Base-by-base conservation (phyloP, 92 coral and sea anemone genomes). In the Muricea muricata region DNA sequence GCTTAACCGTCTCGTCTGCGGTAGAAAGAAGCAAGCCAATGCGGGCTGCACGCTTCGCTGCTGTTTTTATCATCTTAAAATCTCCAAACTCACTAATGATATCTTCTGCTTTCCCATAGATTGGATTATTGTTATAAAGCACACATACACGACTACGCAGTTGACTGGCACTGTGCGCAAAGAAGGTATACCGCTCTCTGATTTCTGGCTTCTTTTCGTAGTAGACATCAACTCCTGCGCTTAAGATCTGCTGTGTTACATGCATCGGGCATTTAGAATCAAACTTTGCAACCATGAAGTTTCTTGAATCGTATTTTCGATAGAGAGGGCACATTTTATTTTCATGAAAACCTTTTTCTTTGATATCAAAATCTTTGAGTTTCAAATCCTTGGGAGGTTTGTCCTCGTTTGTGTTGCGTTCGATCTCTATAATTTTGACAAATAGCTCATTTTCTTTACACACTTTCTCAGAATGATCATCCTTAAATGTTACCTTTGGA, bases 31-130 rank as follows among this genome's bases (percentile, higher is more conserved):
- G 89, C n/a, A 94, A 81, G 1, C 94, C 93, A 28, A 94, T 90
- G 39, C 98, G 81, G 21, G 98, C 98, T 21, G 95, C 93, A 88
- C 98, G 89, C 69, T 94, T 94, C 4, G 98, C 93, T 14, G 92
- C 92, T 21, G 90, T 87, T 58, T 60, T 89, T 30, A 94, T 85
- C 75, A 54, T 80, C 24, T 84, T 91, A 80, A 94, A 94, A 25
- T 86, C 78, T 33, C 98, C 98, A 76, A 95, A 95, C 69, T 70
- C 65, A 1, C 91, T 80, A 7, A 95, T 88, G 83, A 95, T 95
- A 41, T 87, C 87, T 55, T 83, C 93, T 28, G 92, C 90, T 6
- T 89, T 75, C 18, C 85, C 96, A 29, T 26, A 34, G 30, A 28
- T 32, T 86, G 89, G 86, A 6, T 82, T 70, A 47, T 88, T 87